phyloP scores from a whole-genome alignment of 1,140 invertebrate genomes.

The Xylocopa sonorina region DNA sequence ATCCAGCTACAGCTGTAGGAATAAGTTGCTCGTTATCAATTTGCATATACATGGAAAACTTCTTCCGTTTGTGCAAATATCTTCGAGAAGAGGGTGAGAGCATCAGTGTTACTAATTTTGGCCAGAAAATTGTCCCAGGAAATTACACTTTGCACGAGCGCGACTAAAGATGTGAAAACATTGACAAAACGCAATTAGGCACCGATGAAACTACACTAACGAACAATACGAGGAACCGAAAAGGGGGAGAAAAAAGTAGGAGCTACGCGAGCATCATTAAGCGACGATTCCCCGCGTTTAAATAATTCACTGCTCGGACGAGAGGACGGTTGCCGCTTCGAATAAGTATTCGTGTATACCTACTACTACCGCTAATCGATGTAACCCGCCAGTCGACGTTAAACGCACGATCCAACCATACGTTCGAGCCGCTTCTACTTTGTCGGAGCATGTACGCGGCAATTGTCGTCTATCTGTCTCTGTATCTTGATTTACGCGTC shows the following conservation, averaged over 20 bases:
- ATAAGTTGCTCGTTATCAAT: too few species aligned
- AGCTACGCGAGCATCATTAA: conserved; percentile 8
- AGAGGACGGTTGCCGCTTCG: conserved; percentile 29
- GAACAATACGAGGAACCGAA: background rate
- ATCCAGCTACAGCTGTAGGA: background rate
- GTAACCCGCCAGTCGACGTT: conserved; percentile 18
- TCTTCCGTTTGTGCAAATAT: too few species aligned
- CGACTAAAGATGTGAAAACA: too few species aligned
- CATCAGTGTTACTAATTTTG: too few species aligned
- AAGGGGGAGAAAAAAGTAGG: background rate
- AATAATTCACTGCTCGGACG: conserved; percentile 56
- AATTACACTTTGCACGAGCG: too few species aligned
- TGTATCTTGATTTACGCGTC: conserved; percentile 62
- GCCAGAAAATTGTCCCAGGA: too few species aligned
- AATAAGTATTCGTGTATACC: conserved; percentile 47
- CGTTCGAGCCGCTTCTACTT: conserved; percentile 46
- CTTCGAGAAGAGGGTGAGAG: too few species aligned
- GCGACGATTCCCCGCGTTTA: conserved; percentile 39
- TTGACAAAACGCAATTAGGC: too few species aligned
- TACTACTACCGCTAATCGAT: conserved; percentile 52
- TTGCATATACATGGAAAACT: too few species aligned
- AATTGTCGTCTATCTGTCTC: conserved; percentile 48
- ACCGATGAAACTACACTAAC: too few species aligned
- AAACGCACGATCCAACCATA: conserved; percentile 29
- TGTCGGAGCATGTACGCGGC: conserved; percentile 38